Percentiles rank a stretch among this genome's conserved stretches.
These are phyloP conservation scores for Amphilophus citrinellus DNA, from an alignment of 2,113 vertebrate species.

Conservation along the genomic window DNA sequence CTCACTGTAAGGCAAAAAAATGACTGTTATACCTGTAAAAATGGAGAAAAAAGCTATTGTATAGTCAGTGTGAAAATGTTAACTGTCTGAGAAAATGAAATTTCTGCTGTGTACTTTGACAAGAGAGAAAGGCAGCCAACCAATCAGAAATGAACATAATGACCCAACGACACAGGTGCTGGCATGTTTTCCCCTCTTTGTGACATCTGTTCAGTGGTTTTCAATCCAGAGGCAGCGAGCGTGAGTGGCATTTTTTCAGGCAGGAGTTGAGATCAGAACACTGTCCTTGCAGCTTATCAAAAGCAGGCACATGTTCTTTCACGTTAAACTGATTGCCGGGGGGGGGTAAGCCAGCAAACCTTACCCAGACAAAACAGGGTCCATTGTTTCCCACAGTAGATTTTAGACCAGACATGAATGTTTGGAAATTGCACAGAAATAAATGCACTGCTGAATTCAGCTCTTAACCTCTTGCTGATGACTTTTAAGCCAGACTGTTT, in stretches of 20 bases:
- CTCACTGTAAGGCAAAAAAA: too few species aligned
- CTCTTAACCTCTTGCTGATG: neutral
- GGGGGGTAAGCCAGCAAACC: neutral
- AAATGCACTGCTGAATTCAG: neutral
- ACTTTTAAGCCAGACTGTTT: conserved; percentile 22
- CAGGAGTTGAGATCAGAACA: conserved; percentile 44
- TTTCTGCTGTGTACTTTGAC: neutral
- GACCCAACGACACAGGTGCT: neutral
- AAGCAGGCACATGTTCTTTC: conserved; percentile 49
- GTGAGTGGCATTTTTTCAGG: conserved; percentile 25
- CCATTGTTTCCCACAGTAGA: neutral
- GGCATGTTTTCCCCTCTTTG: neutral
- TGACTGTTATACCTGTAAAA: neutral
- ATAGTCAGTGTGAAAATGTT: neutral
- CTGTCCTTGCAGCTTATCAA: conserved; percentile 69
- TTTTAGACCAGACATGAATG: conserved; percentile 13
- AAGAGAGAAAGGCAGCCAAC: neutral
- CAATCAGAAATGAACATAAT: neutral
- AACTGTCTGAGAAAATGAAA: neutral
- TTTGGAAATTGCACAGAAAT: neutral
- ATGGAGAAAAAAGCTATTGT: neutral
- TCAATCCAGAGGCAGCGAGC: neutral
- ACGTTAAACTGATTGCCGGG: conserved; percentile 7
- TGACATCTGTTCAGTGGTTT: neutral
- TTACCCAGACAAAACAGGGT: conserved; percentile 61